These are phyloP conservation scores for Triplophysa siluroides DNA, from an alignment of 2,113 vertebrate genomes.

Conservation along the genomic window DNA sequence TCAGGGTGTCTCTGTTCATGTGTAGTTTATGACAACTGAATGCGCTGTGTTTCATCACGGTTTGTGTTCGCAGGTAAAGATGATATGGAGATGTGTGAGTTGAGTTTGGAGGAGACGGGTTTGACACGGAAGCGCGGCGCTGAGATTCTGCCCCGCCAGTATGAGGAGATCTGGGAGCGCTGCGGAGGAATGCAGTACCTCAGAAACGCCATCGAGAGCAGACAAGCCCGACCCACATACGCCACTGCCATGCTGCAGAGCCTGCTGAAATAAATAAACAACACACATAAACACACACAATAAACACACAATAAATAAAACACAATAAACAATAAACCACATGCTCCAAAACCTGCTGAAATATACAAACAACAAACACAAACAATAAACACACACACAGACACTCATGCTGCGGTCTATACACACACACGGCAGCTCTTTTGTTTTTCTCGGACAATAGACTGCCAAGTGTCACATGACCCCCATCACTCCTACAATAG, in stretches of 20 bases:
- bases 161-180: conserved; percentile 97
- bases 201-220: conserved; percentile 88
- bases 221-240: conserved; percentile 86
- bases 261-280: conserved; percentile 56
- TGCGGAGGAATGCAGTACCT: conserved; percentile 94
- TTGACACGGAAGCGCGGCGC: conserved; percentile 92
- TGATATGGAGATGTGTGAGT: conserved; percentile 99
- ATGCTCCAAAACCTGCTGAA: too few relatives aligned
- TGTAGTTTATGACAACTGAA: background rate
- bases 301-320: too few relatives aligned
- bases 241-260: conserved; percentile 91
- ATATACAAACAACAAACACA: too few relatives aligned
- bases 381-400: background rate
- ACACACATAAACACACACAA: too few relatives aligned
- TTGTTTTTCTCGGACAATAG: conserved; percentile 62
- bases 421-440: background rate
- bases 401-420: conserved; percentile 72
- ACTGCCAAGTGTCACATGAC: conserved; percentile 55
- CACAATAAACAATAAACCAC: background rate
- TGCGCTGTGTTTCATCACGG: background rate
- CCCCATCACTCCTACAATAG: conserved; percentile 63
- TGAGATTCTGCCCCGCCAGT: conserved; percentile 93
- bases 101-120: conserved; percentile 96
- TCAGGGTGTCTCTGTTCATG: background rate
- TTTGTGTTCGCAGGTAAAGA: conserved; percentile 83